These are phyloP conservation scores for Atrichornis clamosus DNA, from an alignment of 2,113 vertebrate genomes.

Conservation along the genomic window DNA sequence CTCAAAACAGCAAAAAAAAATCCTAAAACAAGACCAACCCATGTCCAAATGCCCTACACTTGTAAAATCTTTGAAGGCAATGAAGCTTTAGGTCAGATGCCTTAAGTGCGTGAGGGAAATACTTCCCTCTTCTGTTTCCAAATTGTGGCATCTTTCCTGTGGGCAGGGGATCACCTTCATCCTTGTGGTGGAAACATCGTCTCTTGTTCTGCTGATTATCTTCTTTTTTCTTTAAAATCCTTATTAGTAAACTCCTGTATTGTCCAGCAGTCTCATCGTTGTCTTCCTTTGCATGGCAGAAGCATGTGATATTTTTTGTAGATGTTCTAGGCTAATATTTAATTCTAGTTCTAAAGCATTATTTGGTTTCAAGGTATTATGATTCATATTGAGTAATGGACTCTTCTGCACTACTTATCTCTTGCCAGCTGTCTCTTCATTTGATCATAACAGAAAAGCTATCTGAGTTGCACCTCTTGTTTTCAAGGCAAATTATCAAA, in stretches of 20 bases:
- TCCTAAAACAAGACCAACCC: background rate
- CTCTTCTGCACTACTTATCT: background rate
- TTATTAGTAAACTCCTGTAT: background rate
- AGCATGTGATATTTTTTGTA: background rate
- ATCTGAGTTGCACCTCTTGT: background rate
- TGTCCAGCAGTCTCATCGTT: background rate
- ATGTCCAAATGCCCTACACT: background rate
- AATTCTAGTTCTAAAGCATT: background rate
- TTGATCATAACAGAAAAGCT: background rate
- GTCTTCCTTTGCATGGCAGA: background rate
- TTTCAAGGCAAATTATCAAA: background rate
- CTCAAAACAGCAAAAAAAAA: background rate
- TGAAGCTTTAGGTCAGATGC: background rate
- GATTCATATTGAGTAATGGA: background rate
- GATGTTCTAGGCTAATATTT: background rate
- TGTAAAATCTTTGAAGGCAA: background rate
- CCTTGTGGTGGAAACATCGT: background rate
- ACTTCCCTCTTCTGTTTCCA: background rate
- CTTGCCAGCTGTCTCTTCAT: background rate
- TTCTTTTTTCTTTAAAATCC: background rate
- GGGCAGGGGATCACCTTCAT: background rate
- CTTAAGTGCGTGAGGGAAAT: background rate
- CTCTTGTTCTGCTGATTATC: background rate
- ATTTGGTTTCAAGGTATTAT: background rate
- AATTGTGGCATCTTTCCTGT: background rate